Evolutionary conservation across 2,797 vertebrate species (phyloP).

Genomic region (Eulemur albifrons): DNA sequence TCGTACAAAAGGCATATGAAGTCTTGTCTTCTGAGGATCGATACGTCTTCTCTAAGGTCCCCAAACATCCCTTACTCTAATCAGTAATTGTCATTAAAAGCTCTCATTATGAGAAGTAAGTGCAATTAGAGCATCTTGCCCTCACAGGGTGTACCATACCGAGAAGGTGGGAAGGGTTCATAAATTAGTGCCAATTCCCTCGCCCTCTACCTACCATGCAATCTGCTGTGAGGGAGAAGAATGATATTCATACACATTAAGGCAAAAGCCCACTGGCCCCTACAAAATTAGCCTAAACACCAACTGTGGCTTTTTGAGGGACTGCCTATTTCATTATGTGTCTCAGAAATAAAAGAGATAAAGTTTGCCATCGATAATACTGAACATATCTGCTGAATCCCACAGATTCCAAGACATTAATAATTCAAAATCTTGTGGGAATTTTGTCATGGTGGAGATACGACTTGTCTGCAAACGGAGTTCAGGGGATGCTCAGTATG

Average conservation of each 20-base stretch:
- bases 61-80: slow-evolving; percentile 82
- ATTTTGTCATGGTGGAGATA: slow-evolving; percentile 89
- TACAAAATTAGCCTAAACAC: slow-evolving; percentile 88
- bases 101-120: slow-evolving; percentile 82
- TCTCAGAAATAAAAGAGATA: slow-evolving; percentile 89
- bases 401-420: slow-evolving; percentile 91
- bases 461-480: slow-evolving; percentile 88
- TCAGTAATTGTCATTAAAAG: slow-evolving; percentile 86
- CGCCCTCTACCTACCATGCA: slow-evolving; percentile 68
- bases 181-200: slow-evolving; percentile 85
- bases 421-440: slow-evolving; percentile 94
- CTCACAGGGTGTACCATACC: slow-evolving; percentile 73
- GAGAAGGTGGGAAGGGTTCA: slow-evolving; percentile 79
- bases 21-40: slow-evolving; percentile 73
- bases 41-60: slow-evolving; percentile 81
- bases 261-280: slow-evolving; percentile 84
- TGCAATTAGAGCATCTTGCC: slow-evolving; percentile 84
- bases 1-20: slow-evolving; percentile 64
- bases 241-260: slow-evolving; percentile 83
- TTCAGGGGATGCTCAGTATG: slow-evolving; percentile 88
- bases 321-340: slow-evolving; percentile 89
- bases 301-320: slow-evolving; percentile 85
- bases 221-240: slow-evolving; percentile 78
- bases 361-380: slow-evolving; percentile 92
- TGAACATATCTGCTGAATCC: slow-evolving; percentile 91